Base-by-base conservation (phyloP, 2,888 invertebrate species). In the Pilophorus perplexus region DNA sequence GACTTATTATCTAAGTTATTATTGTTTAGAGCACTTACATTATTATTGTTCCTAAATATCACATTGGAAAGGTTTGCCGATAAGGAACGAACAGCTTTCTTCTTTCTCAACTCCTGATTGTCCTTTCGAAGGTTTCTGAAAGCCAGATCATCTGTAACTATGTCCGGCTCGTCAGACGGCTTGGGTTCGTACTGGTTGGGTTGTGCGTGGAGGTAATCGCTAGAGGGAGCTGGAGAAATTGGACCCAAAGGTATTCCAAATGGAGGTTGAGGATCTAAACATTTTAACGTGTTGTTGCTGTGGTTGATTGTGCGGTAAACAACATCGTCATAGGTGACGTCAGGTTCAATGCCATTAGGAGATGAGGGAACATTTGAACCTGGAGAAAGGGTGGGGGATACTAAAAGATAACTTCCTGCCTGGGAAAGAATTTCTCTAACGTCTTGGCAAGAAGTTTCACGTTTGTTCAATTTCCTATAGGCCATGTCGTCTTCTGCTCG, bases 171-270 rank as follows among this genome's bases (percentile, higher is more conserved):
- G 16, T 57, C 44, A 52, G 85, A 85, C 73, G 83, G 82, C 3
- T 86, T 83, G 60, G 85, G 81, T 28, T 70, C 72, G 23, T 70
- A 69, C 57, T 74, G 73, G 57, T 75, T 82, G 2, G 89, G 87
- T 12, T 82, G 83, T 1, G 87, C 87, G 75, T 92, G 91, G 64
- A 93, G 80, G 75, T 94, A 94, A 76, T 93, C 92, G 72, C 86
- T 89, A 68, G 86, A 85, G 0, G 91, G 84, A 3, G 90, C 88
- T 1, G 87, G 85, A 0, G 88, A 83, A 20, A 92, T 86, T 10
- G 92, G 92, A 1, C 90, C 90, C 37, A 93, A 76, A 0, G 93
- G 93, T 74, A 94, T 93, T 18, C 93, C 93, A 76, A 94, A 94
- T 1, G 89, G 92, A 37, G 90, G 92, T 75, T 93, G 93, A 14